Evolutionary conservation across 2,888 invertebrate genomes (phyloP), one percentile per base, ranked within the genome.

Genomic region (Epinotia bilunana): DNA sequence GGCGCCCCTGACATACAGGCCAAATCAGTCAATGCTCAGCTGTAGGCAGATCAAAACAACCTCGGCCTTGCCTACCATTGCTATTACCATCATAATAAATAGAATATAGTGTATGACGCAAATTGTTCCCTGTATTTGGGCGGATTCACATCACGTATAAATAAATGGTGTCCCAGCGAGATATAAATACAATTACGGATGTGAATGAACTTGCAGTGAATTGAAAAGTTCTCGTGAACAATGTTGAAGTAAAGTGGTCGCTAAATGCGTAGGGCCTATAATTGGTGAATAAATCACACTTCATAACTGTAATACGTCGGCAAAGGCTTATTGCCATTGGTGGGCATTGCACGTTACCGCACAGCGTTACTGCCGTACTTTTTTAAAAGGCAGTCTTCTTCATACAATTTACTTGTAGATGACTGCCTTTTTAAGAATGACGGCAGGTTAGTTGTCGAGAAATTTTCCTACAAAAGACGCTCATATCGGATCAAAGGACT

Each of bases 1-100:
- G 74, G 73, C 81, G 88, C 80, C 88, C 88, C 82, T 89, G 89
- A 88, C 89, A 87, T 78, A 81, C 77, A 78, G 80, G 77, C 79
- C 78, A 78, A 77, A 80, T 80, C 82, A 77, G 75, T 77, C 78
- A 77, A 76, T 73, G 78, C 76, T 72, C 75, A 72, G 60, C 68
- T 72, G 68, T 77, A 75, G 76, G 73, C 60, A 65, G 72, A 73
- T 72, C 74, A 74, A 74, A 78, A 77, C 77, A 77, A 76, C 65
- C 73, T 72, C 73, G 76, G 73, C 77, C 75, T 75, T 75, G 71
- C 70, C 68, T 73, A 70, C 69, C 20, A 60, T 64, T 58, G 64
- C 62, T 46, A 62, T 49, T 46, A 65, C 57, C 13, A 16, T 71
- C 61, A 72, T 72, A 71, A 57, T 70, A 72, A 65, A 75, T 69